These are phyloP conservation scores for Chouioia cunea DNA, from an alignment of 2,888 invertebrate genomes.

Conservation along the genomic window DNA sequence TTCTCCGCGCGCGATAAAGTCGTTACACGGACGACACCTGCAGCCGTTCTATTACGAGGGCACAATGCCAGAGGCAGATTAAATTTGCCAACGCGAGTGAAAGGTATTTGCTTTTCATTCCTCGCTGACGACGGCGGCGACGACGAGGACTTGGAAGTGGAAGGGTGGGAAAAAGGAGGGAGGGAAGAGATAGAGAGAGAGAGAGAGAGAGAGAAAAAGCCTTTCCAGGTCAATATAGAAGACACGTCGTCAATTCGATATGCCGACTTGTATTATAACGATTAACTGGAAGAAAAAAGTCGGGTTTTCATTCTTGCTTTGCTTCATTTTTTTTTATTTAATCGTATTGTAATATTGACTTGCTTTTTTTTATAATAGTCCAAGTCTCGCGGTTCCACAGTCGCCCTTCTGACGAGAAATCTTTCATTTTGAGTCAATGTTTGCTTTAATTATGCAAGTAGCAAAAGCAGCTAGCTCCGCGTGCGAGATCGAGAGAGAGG, in stretches of 20 bases:
- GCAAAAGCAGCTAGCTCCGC: too few relatives aligned
- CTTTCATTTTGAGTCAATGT: too few relatives aligned
- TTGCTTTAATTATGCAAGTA: too few relatives aligned
- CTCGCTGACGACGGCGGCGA: conserved; percentile 54
- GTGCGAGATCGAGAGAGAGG: not conserved
- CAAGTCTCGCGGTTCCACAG: too few relatives aligned
- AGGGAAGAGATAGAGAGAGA: not conserved
- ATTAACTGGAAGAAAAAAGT: conserved; percentile 8
- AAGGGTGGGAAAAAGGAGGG: not conserved
- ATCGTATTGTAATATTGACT: too few relatives aligned
- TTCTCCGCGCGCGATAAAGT: conserved; percentile 56
- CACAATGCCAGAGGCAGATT: conserved; percentile 68
- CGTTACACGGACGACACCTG: conserved; percentile 66
- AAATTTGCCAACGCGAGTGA: conserved; percentile 68
- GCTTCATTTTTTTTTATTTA: not conserved
- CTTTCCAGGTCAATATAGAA: not conserved
- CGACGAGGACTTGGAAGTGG: not conserved
- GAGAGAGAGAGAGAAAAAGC: not conserved
- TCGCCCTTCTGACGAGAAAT: too few relatives aligned
- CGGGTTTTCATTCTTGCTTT: not conserved
- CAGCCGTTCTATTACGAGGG: conserved; percentile 63
- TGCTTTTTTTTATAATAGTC: too few relatives aligned
- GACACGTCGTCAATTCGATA: too few relatives aligned
- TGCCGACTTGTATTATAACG: too few relatives aligned
- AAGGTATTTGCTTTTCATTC: conserved; percentile 68